Conservation (phyloP, 2,797 vertebrate species). For the Arctocebus calabarensis region DNA sequence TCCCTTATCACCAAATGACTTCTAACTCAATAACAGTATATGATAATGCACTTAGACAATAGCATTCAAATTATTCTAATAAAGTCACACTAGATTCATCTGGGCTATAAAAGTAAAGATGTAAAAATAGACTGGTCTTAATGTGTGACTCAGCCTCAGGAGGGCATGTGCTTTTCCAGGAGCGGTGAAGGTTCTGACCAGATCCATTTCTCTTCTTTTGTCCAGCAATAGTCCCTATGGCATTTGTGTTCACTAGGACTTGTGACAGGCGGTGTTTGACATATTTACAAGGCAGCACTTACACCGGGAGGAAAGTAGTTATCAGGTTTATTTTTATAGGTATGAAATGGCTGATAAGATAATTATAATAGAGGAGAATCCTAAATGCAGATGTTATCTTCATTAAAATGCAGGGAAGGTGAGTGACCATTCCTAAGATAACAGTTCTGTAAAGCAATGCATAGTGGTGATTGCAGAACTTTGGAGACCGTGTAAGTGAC, state of each 20-base stretch:
- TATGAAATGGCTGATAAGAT: slow-evolving; percentile 15
- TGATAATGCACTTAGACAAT: slow-evolving; percentile 63
- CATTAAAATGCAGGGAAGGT: slow-evolving; percentile 49
- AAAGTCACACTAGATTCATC: slow-evolving; percentile 62
- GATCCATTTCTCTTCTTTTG: slow-evolving; percentile 5
- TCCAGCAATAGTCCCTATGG: neutral
- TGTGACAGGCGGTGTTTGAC: neutral
- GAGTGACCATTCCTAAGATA: neutral
- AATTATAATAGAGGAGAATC: neutral
- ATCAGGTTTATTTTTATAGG: neutral
- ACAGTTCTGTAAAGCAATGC: neutral
- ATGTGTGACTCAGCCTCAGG: slow-evolving; percentile 64
- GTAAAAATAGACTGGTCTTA: slow-evolving; percentile 74
- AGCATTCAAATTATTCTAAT: slow-evolving; percentile 66
- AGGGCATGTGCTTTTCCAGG: slow-evolving; percentile 51
- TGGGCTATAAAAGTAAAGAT: slow-evolving; percentile 61
- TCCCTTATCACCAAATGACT: slow-evolving; percentile 44
- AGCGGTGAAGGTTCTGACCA: slow-evolving; percentile 41
- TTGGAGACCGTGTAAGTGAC: neutral
- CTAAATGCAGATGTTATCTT: slow-evolving; percentile 7
- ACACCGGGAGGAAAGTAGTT: neutral
- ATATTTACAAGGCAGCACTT: too few species aligned
- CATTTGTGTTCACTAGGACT: neutral
- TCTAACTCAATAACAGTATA: slow-evolving; percentile 37
- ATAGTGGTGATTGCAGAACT: neutral